Base-by-base conservation (phyloP, 2,888 invertebrate species). In the Hetaerina titia region DNA sequence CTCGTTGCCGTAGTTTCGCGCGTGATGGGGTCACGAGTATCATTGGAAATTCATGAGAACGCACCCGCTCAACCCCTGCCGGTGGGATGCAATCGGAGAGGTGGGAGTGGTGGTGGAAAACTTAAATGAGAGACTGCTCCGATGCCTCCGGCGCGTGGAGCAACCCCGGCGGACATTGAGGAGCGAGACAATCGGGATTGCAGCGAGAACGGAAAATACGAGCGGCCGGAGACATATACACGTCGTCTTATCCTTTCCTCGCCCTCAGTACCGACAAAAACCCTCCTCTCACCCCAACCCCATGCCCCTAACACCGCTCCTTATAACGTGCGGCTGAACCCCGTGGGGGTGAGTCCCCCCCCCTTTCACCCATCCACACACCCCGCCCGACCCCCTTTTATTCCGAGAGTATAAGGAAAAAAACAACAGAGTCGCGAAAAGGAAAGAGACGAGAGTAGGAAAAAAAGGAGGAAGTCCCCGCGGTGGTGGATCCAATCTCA, bases 401-500 rank as follows among this genome's bases (percentile, higher is more conserved):
- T 81, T 31, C 17, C 60, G 8, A 4, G 25, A 1, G 31, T 25
- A 9, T 0, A 81, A 81, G 11, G 11, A 81, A 31, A n/a, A 9
- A 11, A 81, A 81, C 81, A 31, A 81, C 81, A 15, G 25, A 25
- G 13, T 25, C 25, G 81, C 25, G 31, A 31, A 81, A 81, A 81
- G 25, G 31, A 81, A 81, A 25, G 4, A 90, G 89, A 15, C 25
- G 64, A 74, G n/a, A 89, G 89, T 11, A 45, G 31, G 58, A 89
- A 22, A 45, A 17, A 89, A 89, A 89, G n/a, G 58, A 92, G 31
- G n/a, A 69, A 64, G 56, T 45, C 31, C 17, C 60, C 17, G 11
- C 64, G 45, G 63, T 45, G 45, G 90, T 90, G 90, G 45, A 90
- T 90, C 64, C 63, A 90, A 90, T 90, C 90, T 63, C 9, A 22